Percentiles rank a stretch among this genome's conserved stretches.
These are phyloP conservation scores for Pseudochirops corinnae DNA, from an alignment of 2,797 vertebrate species.

Conservation along the genomic window DNA sequence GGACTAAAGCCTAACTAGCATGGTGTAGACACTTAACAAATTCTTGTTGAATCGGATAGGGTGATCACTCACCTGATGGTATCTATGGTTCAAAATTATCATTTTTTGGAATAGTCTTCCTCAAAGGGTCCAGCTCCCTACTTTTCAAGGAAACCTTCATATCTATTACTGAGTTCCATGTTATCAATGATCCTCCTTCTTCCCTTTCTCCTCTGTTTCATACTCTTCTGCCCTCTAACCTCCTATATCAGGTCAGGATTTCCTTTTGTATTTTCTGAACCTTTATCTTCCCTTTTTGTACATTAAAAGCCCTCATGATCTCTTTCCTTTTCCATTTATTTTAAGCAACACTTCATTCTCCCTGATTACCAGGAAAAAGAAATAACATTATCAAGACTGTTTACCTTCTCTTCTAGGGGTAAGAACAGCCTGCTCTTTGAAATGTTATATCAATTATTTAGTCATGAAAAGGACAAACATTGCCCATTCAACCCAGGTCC, in stretches of 20 bases:
- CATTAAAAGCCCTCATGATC: too few species aligned
- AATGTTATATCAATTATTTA: too few species aligned
- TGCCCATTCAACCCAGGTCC: too few species aligned
- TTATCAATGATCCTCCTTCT: not conserved
- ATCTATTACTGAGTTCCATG: not conserved
- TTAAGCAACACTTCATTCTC: too few species aligned
- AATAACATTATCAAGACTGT: too few species aligned
- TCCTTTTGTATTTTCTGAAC: too few species aligned
- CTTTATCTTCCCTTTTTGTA: too few species aligned
- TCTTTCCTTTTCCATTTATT: too few species aligned
- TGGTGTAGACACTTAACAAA: not conserved
- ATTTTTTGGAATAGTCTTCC: not conserved
- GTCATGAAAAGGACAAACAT: too few species aligned
- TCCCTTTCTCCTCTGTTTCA: not conserved
- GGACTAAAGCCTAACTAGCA: not conserved
- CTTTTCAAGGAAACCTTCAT: not conserved
- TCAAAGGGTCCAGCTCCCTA: not conserved
- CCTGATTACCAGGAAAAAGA: too few species aligned
- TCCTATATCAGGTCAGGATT: not conserved
- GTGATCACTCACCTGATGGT: not conserved
- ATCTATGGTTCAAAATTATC: not conserved
- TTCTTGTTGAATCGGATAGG: not conserved
- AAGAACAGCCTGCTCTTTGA: too few species aligned
- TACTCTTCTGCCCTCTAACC: not conserved
- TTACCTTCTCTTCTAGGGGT: too few species aligned